Evolutionary conservation across 1,140 invertebrate genomes (phyloP).

Genomic region (Drosophila oshimai): DNA sequence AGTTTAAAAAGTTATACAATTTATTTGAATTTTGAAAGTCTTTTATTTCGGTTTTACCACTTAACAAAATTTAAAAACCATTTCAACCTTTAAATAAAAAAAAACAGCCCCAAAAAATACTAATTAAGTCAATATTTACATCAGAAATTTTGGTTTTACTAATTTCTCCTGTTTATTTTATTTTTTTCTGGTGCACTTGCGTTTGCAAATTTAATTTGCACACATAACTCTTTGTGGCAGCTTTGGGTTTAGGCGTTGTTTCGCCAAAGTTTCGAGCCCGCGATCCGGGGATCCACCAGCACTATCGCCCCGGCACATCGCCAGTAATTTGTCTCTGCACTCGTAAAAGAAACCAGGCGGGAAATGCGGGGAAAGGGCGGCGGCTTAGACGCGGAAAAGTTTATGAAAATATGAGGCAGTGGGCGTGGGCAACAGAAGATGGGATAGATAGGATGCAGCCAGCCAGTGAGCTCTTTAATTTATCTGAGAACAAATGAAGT

Average conservation of each 20-base stretch:
- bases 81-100: too few relatives aligned
- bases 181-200: constrained; percentile 15
- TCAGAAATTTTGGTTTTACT: not conserved
- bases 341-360: constrained; percentile 51
- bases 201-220: constrained; percentile 77
- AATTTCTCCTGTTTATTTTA: not conserved
- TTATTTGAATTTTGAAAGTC: too few relatives aligned
- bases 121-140: too few relatives aligned
- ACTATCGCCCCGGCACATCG: constrained; percentile 57
- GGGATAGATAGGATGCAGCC: constrained; percentile 21
- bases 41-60: too few relatives aligned
- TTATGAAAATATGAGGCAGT: constrained; percentile 62
- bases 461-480: constrained; percentile 48
- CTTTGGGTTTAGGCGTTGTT: constrained; percentile 61
- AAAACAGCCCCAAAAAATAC: too few relatives aligned
- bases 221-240: constrained; percentile 76
- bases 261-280: constrained; percentile 27
- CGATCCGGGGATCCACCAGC: constrained; percentile 25
- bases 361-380: not conserved
- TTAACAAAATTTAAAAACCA: too few relatives aligned
- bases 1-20: too few relatives aligned
- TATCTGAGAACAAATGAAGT: constrained; percentile 41
- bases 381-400: constrained; percentile 50
- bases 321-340: constrained; percentile 76
- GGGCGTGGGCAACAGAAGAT: constrained; percentile 53